Conservation (phyloP, 2,888 invertebrate species). For the Acrobasis consociella region DNA sequence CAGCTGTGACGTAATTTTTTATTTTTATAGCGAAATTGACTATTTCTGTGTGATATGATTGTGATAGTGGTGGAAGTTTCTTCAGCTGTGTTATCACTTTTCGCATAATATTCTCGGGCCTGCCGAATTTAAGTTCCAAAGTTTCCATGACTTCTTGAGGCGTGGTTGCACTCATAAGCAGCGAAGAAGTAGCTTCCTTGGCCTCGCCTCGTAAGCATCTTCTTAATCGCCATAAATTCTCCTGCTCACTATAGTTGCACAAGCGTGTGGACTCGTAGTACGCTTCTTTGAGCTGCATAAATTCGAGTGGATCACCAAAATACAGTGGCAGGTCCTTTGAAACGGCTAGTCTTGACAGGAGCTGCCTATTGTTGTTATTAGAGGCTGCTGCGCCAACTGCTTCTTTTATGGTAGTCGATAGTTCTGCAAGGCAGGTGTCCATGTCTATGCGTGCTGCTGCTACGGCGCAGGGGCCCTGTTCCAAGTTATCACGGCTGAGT, state of each 20-base stretch:
- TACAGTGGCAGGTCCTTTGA: background rate
- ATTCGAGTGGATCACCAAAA: background rate
- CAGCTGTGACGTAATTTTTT: slow-evolving; percentile 1
- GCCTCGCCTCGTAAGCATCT: background rate
- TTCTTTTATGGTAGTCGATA: background rate
- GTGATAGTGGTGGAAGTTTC: slow-evolving; percentile 25
- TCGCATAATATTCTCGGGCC: slow-evolving; percentile 25
- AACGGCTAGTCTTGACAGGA: background rate
- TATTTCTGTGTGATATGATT: slow-evolving; percentile 24
- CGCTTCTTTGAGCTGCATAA: background rate
- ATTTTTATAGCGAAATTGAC: background rate
- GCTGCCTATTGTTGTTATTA: background rate
- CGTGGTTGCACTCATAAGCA: background rate
- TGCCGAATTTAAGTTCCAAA: background rate
- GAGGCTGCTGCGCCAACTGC: background rate
- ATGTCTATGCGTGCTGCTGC: no score
- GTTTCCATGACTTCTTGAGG: background rate
- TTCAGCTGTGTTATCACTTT: slow-evolving; percentile 25
- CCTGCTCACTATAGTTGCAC: background rate
- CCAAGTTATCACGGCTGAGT: no score
- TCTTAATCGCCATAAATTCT: background rate
- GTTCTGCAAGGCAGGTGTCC: background rate
- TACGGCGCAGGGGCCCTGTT: no score
- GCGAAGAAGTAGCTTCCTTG: background rate
- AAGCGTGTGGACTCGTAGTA: background rate